A percentile compares a stretch with the other conserved stretches of the same genome.
phyloP scores from a whole-genome alignment of 23 tunicate species.

The Ascidia mentula region DNA sequence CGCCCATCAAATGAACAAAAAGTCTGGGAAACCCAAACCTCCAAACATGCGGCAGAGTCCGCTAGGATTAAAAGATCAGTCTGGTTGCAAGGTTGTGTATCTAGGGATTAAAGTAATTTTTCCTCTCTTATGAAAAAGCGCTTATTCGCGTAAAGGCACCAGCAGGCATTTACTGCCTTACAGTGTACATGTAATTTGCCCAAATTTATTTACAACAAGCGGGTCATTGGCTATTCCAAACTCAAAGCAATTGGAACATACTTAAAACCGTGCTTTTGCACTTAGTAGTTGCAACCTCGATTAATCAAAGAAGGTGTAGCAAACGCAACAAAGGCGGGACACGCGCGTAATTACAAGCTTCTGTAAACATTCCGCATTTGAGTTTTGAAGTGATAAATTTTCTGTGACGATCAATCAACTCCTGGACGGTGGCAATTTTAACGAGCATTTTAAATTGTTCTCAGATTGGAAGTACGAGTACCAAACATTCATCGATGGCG shows the following conservation, averaged over 20 bases:
- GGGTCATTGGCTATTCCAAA: neutral
- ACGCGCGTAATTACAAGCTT: neutral
- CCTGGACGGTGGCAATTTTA: neutral
- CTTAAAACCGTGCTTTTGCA: neutral
- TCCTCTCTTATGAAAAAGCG: neutral
- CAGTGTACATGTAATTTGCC: slow-evolving; percentile 1
- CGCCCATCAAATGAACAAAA: neutral
- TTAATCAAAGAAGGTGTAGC: neutral
- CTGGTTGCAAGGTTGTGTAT: neutral
- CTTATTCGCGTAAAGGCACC: no score
- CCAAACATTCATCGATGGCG: slow-evolving; percentile 77
- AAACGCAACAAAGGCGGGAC: no score
- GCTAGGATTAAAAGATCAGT: neutral
- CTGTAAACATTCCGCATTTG: neutral
- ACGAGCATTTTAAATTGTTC: no score
- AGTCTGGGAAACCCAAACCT: neutral
- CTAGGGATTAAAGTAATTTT: neutral
- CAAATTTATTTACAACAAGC: neutral
- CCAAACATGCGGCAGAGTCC: neutral
- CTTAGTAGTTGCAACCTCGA: neutral
- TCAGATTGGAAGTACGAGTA: slow-evolving; percentile 80
- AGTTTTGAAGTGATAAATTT: neutral
- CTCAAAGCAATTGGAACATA: neutral
- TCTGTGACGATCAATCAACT: neutral
- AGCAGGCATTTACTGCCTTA: neutral